phyloP scores from a whole-genome alignment of 2,113 vertebrate genomes.

The Nymphicus hollandicus region DNA sequence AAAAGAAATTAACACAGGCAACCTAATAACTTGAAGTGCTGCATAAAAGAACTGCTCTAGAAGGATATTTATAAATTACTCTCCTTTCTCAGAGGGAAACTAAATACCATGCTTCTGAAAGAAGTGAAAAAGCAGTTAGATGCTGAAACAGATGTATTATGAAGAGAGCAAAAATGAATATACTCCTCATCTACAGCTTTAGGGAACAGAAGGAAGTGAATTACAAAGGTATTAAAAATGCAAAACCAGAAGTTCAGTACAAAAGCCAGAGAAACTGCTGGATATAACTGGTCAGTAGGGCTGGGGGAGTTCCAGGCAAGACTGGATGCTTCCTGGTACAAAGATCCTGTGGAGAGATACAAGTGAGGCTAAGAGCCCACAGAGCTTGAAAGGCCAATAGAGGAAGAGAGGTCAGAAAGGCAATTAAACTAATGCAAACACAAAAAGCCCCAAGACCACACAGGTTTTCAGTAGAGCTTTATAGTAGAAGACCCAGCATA shows the following conservation, averaged over 20 bases:
- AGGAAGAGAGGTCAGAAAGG: slow-evolving; percentile 60
- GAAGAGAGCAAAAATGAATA: slow-evolving; percentile 1
- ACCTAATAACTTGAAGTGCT: slow-evolving; percentile 10
- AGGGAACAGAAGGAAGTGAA: background rate
- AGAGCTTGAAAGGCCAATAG: slow-evolving; percentile 40
- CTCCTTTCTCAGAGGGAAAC: slow-evolving; percentile 2
- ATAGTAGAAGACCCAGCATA: background rate
- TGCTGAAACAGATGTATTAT: background rate
- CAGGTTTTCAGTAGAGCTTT: slow-evolving; percentile 16
- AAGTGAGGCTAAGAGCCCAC: slow-evolving; percentile 6
- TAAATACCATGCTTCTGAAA: slow-evolving; percentile 4
- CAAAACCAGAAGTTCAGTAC: background rate
- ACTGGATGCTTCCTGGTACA: slow-evolving; percentile 3
- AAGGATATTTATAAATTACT: slow-evolving; percentile 10
- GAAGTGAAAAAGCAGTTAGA: background rate
- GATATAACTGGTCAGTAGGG: background rate
- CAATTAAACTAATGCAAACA: slow-evolving; percentile 65
- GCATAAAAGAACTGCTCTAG: background rate
- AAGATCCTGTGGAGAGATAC: slow-evolving; percentile 46
- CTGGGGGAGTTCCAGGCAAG: background rate
- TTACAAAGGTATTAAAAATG: background rate
- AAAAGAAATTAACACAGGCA: background rate
- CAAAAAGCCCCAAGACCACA: slow-evolving; percentile 52
- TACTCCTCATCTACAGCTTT: slow-evolving; percentile 10
- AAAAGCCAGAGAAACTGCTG: background rate